Evolutionary conservation across 2,888 invertebrate genomes (phyloP), one percentile per base, ranked within the genome.

Genomic region (Yponomeuta plumbellus): DNA sequence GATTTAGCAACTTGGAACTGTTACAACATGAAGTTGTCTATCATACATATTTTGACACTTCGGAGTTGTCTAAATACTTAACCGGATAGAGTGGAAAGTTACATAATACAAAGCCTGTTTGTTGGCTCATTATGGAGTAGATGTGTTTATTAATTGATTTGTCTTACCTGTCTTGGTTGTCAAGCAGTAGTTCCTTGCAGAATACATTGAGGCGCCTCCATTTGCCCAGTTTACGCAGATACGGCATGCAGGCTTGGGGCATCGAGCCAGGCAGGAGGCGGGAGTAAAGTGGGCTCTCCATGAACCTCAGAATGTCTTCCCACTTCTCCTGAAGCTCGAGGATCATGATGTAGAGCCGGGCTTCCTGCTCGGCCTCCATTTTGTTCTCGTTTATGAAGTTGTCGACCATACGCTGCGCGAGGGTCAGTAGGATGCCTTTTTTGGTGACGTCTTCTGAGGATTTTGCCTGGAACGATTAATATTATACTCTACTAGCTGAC

Each of bases 401-500:
- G 73, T 95, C 94, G 39, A 98, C 95, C 99, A 99, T 98, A 81
- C 97, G 93, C 83, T 98, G 97, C 8, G 99, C 99, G 69, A 99
- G 90, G 2, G 96, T 94, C 40, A 98, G 92, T 34, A 96, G 94
- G 71, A 99, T 93, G 70, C 93, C 93, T 70, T 86, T 89, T 78
- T 94, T 94, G 1, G 92, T 88, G 10, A 84, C 81, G 73, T 94
- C 92, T 8, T 88, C 87, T 13, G 85, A 79, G 66, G 81, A 74
- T 80, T 90, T 90, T 1, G 89, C 91, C 91, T 91, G 75, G 21
- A 72, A 74, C 61, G 63, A 59, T 20, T 26, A 26, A 4, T 26
- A 2, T 26, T 26, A 5, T 26, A 26, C 26, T 26, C 2, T 2
- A 26, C n/a, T n/a, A n/a, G n/a, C n/a, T n/a, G n/a, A n/a, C n/a